Conservation (phyloP, 1,140 invertebrate species). For the Drosophila prosaltans region DNA sequence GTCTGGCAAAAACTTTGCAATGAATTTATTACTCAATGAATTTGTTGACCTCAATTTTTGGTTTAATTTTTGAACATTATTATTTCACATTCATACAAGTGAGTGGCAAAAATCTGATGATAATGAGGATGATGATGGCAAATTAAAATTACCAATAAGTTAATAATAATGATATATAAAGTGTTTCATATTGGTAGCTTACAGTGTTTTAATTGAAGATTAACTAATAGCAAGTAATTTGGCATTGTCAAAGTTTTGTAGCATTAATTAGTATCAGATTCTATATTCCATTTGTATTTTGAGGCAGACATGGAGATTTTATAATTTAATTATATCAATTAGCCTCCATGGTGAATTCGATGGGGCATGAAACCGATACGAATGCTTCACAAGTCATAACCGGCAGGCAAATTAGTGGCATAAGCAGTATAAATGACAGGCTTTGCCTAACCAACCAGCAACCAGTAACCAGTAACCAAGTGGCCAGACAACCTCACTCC, state of each 20-base stretch:
- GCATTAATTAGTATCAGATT: constrained; percentile 2
- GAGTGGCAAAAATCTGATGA: constrained; percentile 9
- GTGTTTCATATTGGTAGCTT: neutral
- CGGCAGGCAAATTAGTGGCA: constrained; percentile 22
- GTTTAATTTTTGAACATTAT: constrained; percentile 6
- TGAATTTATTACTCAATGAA: constrained; percentile 46
- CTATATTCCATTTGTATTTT: neutral
- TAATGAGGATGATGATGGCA: constrained; percentile 6
- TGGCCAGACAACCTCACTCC: constrained; percentile 8
- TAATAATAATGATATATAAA: neutral
- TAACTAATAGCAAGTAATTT: neutral
- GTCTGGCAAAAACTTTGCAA: constrained; percentile 49
- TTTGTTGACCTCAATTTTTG: constrained; percentile 48
- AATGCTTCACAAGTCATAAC: constrained; percentile 34
- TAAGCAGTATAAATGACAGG: constrained; percentile 6
- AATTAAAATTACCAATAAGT: constrained; percentile 6
- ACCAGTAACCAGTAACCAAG: constrained; percentile 7
- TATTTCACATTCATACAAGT: constrained; percentile 6
- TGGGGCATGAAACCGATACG: constrained; percentile 51
- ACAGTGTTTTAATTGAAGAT: neutral
- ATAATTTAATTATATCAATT: constrained; percentile 24
- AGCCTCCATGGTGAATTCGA: constrained; percentile 33
- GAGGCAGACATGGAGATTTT: too few relatives aligned
- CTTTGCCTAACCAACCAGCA: neutral
- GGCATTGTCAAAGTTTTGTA: too few relatives aligned